phyloP scores from a whole-genome alignment of 2,113 vertebrate genomes.

The Nyctereutes procyonoides region DNA sequence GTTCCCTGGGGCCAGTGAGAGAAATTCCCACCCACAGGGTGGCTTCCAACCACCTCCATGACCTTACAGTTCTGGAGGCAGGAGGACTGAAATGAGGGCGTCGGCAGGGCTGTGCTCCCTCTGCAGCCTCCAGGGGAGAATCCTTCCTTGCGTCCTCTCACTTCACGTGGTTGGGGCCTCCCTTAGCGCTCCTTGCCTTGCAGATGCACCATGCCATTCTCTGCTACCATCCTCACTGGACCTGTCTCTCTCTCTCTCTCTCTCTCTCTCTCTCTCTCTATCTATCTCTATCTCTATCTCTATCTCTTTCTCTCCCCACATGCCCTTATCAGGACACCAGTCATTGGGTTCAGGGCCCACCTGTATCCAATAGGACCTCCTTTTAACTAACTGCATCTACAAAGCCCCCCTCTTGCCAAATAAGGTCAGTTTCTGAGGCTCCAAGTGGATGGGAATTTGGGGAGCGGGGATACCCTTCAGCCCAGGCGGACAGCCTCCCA shows the following conservation, averaged over 20 bases:
- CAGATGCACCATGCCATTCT: not conserved
- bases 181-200: not conserved
- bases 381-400: not conserved
- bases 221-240: not conserved
- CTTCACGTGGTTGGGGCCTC: fast-evolving
- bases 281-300: not conserved
- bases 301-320: no score
- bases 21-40: not conserved
- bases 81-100: not conserved
- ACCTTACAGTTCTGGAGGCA: not conserved
- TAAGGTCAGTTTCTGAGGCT: not conserved
- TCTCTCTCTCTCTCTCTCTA: not conserved
- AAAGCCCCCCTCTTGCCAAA: not conserved
- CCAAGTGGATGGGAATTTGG: not conserved
- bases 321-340: not conserved
- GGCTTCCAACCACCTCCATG: not conserved
- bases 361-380: not conserved
- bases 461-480: not conserved
- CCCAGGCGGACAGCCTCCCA: not conserved
- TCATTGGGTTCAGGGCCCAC: not conserved
- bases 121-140: not conserved
- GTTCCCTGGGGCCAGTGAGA: not conserved
- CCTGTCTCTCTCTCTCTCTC: no score
- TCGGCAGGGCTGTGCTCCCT: not conserved
- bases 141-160: not conserved